Evolutionary conservation across 2,113 vertebrate species (phyloP).

Genomic region (Junco hyemalis): DNA sequence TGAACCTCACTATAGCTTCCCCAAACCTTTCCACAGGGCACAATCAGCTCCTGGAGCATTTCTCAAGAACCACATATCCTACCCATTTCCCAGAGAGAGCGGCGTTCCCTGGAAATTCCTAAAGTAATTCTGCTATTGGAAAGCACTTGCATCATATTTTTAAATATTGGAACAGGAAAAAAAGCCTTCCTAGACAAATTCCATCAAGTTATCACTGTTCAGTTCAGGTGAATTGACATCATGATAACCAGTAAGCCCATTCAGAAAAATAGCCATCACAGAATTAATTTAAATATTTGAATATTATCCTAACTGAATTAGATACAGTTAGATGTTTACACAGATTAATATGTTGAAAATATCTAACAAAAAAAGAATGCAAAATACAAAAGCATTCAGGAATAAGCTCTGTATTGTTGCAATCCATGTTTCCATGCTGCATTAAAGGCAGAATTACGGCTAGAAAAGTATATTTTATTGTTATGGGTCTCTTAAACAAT

Average conservation of each 20-base stretch:
- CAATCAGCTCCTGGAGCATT: background rate
- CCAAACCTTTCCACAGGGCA: background rate
- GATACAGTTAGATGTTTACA: background rate
- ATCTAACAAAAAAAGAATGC: background rate
- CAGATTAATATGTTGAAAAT: background rate
- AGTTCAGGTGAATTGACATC: background rate
- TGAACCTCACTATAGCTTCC: background rate
- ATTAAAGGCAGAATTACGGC: background rate
- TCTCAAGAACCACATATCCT: background rate
- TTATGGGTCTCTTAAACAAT: background rate
- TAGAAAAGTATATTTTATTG: background rate
- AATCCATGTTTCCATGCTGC: background rate
- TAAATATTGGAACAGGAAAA: accelerated
- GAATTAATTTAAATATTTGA: background rate
- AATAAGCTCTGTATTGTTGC: background rate
- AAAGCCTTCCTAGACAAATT: background rate
- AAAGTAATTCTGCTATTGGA: background rate
- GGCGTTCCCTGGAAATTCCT: background rate
- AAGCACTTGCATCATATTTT: background rate
- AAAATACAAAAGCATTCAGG: background rate
- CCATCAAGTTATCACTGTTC: background rate
- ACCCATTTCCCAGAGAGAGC: background rate
- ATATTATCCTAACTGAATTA: background rate
- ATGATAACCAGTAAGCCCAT: background rate
- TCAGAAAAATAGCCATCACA: background rate